Evolutionary conservation across 2,797 vertebrate species (phyloP).

Genomic region (Oryzias sinensis): DNA sequence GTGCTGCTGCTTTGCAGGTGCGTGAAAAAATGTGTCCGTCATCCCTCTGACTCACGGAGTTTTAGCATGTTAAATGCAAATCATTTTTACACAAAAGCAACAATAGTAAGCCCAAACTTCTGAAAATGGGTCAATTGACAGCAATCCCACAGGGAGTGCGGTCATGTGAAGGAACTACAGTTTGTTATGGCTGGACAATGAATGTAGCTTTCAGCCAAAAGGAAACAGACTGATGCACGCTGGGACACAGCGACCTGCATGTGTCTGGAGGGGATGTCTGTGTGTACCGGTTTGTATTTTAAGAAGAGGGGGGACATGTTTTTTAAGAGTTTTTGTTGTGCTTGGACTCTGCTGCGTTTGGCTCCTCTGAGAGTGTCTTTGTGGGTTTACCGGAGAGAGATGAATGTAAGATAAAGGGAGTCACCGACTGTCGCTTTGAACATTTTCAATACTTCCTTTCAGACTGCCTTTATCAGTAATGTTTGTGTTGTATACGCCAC

Average conservation of each 20-base stretch:
- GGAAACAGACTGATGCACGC: slow-evolving; percentile 46
- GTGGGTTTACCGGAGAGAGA: slow-evolving; percentile 2
- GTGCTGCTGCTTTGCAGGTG: slow-evolving; percentile 14
- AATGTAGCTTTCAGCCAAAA: slow-evolving; percentile 37
- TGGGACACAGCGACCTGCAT: slow-evolving; percentile 25
- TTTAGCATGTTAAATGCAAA: not conserved
- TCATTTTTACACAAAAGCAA: not conserved
- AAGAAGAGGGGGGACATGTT: slow-evolving; percentile 10
- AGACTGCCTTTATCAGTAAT: slow-evolving; percentile 27
- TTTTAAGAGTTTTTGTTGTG: slow-evolving; percentile 15
- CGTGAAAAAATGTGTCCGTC: slow-evolving; percentile 22
- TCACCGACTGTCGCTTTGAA: slow-evolving; percentile 12
- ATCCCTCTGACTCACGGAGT: slow-evolving; percentile 12
- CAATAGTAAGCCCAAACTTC: slow-evolving; percentile 22
- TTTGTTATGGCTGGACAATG: slow-evolving; percentile 56
- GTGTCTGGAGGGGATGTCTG: slow-evolving; percentile 51
- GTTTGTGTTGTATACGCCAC: slow-evolving; percentile 34
- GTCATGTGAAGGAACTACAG: slow-evolving; percentile 21
- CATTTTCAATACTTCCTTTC: slow-evolving; percentile 32
- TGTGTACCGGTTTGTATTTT: slow-evolving; percentile 39
- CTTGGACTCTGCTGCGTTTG: slow-evolving; percentile 19
- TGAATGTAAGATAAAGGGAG: slow-evolving; percentile 9
- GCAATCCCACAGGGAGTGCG: slow-evolving; percentile 11
- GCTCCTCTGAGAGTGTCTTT: slow-evolving; percentile 7
- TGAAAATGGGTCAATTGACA: slow-evolving; percentile 51